These are phyloP conservation scores for Eumacrocentrus americanus DNA, from an alignment of 2,888 invertebrate genomes.

Conservation along the genomic window DNA sequence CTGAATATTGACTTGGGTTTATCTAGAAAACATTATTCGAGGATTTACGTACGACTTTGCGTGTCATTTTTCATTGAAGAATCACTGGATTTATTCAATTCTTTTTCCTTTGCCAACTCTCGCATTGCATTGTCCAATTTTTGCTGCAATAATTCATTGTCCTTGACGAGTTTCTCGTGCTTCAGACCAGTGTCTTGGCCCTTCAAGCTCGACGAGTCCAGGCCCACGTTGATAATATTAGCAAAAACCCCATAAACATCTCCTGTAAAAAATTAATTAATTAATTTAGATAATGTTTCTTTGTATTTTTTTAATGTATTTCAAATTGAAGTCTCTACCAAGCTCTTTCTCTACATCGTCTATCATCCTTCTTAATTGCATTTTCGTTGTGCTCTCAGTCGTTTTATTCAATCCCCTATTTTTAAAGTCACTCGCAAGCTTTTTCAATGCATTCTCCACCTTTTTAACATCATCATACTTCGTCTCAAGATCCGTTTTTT, in stretches of 20 bases:
- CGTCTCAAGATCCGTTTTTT: conserved; percentile 77
- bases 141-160: conserved; percentile 53
- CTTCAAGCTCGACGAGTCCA: conserved; percentile 41
- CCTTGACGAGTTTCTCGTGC: conserved; percentile 53
- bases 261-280: conserved; percentile 40
- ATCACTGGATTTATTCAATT: conserved; percentile 66
- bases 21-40: conserved; percentile 1
- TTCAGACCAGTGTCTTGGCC: conserved; percentile 44
- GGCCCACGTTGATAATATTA: conserved; percentile 49
- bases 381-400: conserved; percentile 74
- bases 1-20: neutral
- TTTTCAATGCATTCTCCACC: conserved; percentile 70
- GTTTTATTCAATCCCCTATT: conserved; percentile 75
- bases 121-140: conserved; percentile 50
- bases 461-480: conserved; percentile 70
- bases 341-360: conserved; percentile 89
- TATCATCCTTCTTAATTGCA: conserved; percentile 81
- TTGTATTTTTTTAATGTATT: conserved; percentile 7
- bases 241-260: conserved; percentile 50
- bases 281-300: neutral
- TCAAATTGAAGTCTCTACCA: conserved; percentile 58
- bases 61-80: conserved; percentile 52
- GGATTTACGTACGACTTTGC: conserved; percentile 39
- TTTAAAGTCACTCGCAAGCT: conserved; percentile 71
- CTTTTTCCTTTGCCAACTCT: conserved; percentile 49